Evolutionary conservation across 1,140 invertebrate species (phyloP), one percentile per base, ranked within the genome.

Genomic region (Pseudobourletiella spinata): DNA sequence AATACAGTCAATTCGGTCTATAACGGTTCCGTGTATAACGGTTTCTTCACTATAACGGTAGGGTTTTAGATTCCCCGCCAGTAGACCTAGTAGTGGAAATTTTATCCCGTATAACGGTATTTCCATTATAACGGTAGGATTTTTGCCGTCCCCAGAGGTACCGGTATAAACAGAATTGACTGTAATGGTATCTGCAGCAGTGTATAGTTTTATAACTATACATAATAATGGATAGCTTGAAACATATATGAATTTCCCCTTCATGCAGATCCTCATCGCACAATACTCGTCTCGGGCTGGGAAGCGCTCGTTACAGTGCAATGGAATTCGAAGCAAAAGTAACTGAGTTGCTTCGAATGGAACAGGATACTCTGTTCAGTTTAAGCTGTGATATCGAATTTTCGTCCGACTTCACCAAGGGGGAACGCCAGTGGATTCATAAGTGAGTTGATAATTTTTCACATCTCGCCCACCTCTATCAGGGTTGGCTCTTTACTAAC

Each of bases 381-480:
- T n/a, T n/a, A n/a, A n/a, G n/a, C 8, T 76, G 81, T 1, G 83
- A 83, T 67, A 71, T 86, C 59, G 77, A 84, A 32, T 89, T 89
- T 73, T 80, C 82, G 20, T 74, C 78, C 0, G 82, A 85, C 46
- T 88, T 89, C 71, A 79, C 77, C 0, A 85, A 83, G 55, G 85
- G 87, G 26, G 86, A 89, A 72, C 76, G 87, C 42, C 81, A 80
- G 6, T 65, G 75, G 6, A 80, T 89, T 58, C 87, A 89, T 71
- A 71, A 79, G 81, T 82, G 75, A 73, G 74, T n/a, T 71, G 35
- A 46, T 25, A 28, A 25, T 48, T 48, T 50, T 20, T 42, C 50
- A 35, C 24, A 15, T 52, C 15, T 56, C 2, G 14, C n/a, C n/a
- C n/a, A n/a, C n/a, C 4, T 24, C 16, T 51, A 6, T 24, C 3